phyloP scores from a whole-genome alignment of 2,113 vertebrate genomes.

The Chrysemys picta region DNA sequence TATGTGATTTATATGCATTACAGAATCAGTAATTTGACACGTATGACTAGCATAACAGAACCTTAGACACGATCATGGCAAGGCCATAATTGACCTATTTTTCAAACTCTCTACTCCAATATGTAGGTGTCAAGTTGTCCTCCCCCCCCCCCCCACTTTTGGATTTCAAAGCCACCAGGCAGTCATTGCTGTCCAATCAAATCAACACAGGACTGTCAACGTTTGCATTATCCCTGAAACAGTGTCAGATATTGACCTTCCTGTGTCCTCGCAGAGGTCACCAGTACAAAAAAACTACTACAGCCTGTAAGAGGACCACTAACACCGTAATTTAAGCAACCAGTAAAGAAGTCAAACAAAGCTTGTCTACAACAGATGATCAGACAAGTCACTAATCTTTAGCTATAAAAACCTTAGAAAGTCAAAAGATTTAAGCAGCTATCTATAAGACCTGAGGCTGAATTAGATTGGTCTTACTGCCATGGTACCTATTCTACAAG shows the following conservation, averaged over 20 bases:
- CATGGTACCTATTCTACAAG: not conserved
- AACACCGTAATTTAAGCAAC: not conserved
- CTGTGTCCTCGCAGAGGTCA: not conserved
- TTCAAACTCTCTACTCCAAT: not conserved
- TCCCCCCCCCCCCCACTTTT: rapidly evolving
- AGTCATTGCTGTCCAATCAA: not conserved
- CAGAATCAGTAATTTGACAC: not conserved
- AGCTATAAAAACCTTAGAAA: not conserved
- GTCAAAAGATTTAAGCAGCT: no score
- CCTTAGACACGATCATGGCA: not conserved
- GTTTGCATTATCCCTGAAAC: not conserved
- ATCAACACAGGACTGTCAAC: not conserved
- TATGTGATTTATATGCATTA: not conserved
- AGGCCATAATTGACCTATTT: not conserved
- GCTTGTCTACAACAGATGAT: no score
- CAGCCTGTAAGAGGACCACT: not conserved
- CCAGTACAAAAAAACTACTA: not conserved
- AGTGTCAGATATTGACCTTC: not conserved
- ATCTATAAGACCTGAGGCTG: not conserved
- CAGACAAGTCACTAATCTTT: not conserved
- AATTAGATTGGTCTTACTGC: not conserved
- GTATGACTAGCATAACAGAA: not conserved
- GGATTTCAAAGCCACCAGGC: not conserved
- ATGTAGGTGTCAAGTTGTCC: not conserved
- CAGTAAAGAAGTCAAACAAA: not conserved